Conservation (phyloP, 2,888 invertebrate genomes). For the Coelinius sp. region DNA sequence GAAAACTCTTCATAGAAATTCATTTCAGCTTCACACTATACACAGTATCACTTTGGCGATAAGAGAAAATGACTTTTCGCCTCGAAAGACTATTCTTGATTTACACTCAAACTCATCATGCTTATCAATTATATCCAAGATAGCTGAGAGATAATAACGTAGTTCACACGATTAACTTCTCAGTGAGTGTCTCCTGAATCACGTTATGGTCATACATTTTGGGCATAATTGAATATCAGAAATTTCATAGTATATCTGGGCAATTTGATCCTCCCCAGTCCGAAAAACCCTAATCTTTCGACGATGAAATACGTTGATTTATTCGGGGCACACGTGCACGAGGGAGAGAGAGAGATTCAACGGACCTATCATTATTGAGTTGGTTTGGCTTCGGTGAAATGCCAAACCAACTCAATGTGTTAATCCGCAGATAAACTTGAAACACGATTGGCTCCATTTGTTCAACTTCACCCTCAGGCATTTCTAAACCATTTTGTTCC, state of each 20-base stretch:
- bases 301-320: constrained; percentile 54
- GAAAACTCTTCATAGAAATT: constrained; percentile 39
- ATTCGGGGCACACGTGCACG: constrained; percentile 56
- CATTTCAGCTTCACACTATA: constrained; percentile 38
- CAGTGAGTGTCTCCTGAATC: neutral
- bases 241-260: neutral
- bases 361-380: constrained; percentile 53
- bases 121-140: constrained; percentile 53
- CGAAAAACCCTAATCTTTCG: constrained; percentile 31
- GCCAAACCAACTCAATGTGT: no score
- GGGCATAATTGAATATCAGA: neutral
- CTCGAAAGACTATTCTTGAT: constrained; percentile 49
- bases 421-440: neutral
- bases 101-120: constrained; percentile 41
- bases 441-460: no score
- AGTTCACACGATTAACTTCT: constrained; percentile 41
- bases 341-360: neutral
- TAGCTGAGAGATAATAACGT: constrained; percentile 52
- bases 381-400: no score
- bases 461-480: no score
- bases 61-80: constrained; percentile 36
- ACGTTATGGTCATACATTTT: neutral
- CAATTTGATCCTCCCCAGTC: neutral
- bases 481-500: no score
- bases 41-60: constrained; percentile 29